Evolutionary conservation across 2,113 vertebrate genomes (phyloP), one percentile per base, ranked within the genome.

Genomic region (Lycaon pictus): DNA sequence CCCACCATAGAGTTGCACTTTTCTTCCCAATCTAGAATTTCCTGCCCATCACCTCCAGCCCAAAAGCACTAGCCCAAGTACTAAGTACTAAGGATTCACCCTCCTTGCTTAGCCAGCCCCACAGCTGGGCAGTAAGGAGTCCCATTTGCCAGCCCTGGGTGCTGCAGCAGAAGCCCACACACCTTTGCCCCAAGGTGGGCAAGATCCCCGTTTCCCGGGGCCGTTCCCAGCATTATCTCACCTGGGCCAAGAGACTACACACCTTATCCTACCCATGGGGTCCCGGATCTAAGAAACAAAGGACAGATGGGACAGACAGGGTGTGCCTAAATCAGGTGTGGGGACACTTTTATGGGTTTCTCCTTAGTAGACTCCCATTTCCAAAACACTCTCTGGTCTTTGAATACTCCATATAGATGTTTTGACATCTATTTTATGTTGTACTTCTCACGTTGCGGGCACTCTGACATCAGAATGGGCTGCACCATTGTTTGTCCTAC

Each of bases 391-490:
- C 53, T n/a, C 11, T 22, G 5, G 23, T 20, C 12, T 85, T 15
- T 19, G 48, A 58, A 4, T 20, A n/a, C 55, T 3, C 32, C 7
- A 0, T 1, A 0, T 8, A 10, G 1, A 0, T 7, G 43, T n/a
- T 19, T 51, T 7, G 3, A 35, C 1, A 0, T 10, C 20, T 7
- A 3, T 37, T 19, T 20, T 4, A 6, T 11, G 7, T 25, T 8
- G 4, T 11, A 2, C 32, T 4, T 67, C 0, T 32, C 23, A 15
- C 0, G 19, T 0, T n/a, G 25, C 11, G 37, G 37, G 35, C 2
- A 27, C 32, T 6, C 5, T 0, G 58, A 7, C 10, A 6, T 22
- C 5, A 0, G 9, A 43, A 43, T 43, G 6, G 43, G 43, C 43
- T 7, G 43, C 43, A 43, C 43, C 43, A 43, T 43, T 20, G 20